Conservation (phyloP, 2,113 vertebrate species). For the Capreolus pygargus region DNA sequence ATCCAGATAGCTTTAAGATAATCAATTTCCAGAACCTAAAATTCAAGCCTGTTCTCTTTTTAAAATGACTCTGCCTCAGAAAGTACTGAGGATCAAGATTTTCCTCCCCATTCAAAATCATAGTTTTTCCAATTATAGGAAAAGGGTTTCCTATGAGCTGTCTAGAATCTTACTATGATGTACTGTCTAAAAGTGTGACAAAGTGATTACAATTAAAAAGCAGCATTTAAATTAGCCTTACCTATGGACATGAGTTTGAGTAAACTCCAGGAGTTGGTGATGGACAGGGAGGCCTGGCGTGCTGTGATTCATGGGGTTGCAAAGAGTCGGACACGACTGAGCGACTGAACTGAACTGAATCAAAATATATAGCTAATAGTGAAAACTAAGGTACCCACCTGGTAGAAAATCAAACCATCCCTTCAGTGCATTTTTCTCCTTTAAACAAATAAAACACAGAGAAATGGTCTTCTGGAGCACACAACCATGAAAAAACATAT, state of each 20-base stretch:
- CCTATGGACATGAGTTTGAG: not conserved
- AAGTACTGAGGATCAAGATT: not conserved
- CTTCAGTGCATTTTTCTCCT: not conserved
- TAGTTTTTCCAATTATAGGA: not conserved
- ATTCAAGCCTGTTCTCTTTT: not conserved
- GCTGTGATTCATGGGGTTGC: too few relatives aligned
- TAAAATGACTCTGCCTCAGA: not conserved
- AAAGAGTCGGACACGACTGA: too few relatives aligned
- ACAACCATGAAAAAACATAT: not conserved
- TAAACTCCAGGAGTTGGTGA: too few relatives aligned
- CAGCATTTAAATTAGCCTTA: not conserved
- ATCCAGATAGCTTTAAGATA: not conserved
- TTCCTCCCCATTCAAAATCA: not conserved
- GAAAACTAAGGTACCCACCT: not conserved
- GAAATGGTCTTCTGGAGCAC: not conserved
- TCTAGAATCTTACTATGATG: not conserved
- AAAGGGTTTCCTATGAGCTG: not conserved
- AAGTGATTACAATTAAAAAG: not conserved
- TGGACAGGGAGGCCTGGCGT: too few relatives aligned
- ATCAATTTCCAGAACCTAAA: not conserved
- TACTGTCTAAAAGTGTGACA: not conserved
- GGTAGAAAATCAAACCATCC: not conserved
- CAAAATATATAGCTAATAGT: not conserved
- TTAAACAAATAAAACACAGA: not conserved
- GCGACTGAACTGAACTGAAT: not conserved